A percentile compares a stretch with the other conserved stretches of the same genome.
phyloP scores from a whole-genome alignment of 2,113 vertebrate species.

The Ptilorrhoa leucosticta region DNA sequence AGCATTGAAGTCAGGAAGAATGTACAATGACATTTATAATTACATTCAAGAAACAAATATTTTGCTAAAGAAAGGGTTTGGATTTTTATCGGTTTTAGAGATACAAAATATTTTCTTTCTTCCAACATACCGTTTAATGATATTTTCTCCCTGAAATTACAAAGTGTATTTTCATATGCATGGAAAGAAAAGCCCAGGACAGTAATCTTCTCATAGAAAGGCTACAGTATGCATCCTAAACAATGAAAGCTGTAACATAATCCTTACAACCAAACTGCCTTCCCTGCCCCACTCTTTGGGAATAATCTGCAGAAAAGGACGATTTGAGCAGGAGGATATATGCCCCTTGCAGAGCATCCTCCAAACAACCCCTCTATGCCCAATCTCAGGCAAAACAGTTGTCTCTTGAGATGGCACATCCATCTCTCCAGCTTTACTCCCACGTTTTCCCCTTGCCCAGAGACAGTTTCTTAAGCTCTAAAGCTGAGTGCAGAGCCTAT shows the following conservation, averaged over 20 bases:
- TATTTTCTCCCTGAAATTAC: slow-evolving; percentile 37
- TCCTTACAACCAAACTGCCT: not conserved
- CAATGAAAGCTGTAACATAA: slow-evolving; percentile 35
- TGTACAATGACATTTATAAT: slow-evolving; percentile 78
- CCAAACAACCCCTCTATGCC: not conserved
- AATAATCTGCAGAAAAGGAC: slow-evolving; percentile 1
- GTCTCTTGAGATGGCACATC: not conserved
- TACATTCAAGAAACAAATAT: slow-evolving; percentile 74
- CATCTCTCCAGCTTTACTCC: not conserved
- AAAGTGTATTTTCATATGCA: slow-evolving; percentile 17
- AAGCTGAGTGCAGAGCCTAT: not conserved
- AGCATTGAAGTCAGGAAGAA: slow-evolving; percentile 72
- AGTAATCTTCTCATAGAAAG: slow-evolving; percentile 32
- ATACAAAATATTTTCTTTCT: slow-evolving; percentile 27
- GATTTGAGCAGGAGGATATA: not conserved
- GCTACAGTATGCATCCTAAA: slow-evolving; percentile 26
- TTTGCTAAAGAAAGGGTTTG: slow-evolving; percentile 59
- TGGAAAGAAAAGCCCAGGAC: not conserved
- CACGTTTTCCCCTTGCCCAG: not conserved
- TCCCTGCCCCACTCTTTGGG: not conserved
- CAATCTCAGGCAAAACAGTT: not conserved
- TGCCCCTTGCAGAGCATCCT: not conserved
- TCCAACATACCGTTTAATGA: not conserved
- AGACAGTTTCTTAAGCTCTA: not conserved
- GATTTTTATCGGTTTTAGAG: slow-evolving; percentile 21